These are phyloP conservation scores for Nycticryphes semicollaris DNA, from an alignment of 2,113 vertebrate species.

Conservation along the genomic window DNA sequence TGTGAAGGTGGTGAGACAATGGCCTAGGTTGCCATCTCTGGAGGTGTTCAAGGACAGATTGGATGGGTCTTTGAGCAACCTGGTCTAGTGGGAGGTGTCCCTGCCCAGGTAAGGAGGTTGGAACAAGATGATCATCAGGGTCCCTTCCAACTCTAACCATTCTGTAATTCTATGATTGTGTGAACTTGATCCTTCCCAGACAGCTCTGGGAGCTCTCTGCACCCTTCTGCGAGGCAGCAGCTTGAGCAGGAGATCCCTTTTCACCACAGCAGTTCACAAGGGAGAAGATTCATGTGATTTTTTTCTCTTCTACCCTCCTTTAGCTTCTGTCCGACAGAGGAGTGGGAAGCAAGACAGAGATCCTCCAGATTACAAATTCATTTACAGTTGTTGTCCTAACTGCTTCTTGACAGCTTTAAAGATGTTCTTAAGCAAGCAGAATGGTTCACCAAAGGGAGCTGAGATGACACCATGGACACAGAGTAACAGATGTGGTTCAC, in stretches of 20 bases:
- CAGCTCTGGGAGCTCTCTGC: background rate
- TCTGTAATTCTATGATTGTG: background rate
- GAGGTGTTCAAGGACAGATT: background rate
- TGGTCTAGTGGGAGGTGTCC: background rate
- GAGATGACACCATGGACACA: background rate
- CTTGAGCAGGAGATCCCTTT: background rate
- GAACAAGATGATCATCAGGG: background rate
- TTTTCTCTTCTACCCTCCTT: background rate
- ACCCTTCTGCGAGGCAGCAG: background rate
- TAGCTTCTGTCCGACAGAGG: background rate
- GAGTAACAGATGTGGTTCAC: slow-evolving; percentile 18
- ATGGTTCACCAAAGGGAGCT: background rate
- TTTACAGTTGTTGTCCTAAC: background rate
- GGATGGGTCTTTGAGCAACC: background rate
- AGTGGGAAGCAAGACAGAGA: background rate
- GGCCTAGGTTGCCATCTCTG: background rate
- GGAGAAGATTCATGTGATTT: background rate
- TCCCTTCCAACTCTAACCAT: background rate
- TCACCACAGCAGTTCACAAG: background rate
- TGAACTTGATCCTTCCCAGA: background rate
- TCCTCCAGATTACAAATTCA: background rate
- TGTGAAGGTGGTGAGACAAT: too few species aligned
- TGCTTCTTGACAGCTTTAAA: background rate
- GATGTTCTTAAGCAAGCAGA: background rate
- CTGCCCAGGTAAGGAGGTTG: background rate